Conservation (phyloP, 2,797 vertebrate genomes). For the Myioborus melanocephalus region DNA sequence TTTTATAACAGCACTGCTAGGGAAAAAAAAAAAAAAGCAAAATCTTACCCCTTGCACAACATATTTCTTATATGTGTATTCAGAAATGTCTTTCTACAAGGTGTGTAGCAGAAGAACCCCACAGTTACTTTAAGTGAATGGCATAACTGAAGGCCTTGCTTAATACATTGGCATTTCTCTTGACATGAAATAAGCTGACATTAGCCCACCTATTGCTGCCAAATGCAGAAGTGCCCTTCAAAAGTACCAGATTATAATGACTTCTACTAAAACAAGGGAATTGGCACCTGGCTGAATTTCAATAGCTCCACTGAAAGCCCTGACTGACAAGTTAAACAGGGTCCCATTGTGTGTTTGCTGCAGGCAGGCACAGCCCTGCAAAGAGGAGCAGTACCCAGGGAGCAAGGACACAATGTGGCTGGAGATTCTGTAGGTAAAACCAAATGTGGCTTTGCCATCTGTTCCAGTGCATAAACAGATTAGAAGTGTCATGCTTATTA, state of each 20-base stretch:
- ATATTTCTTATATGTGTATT: not conserved
- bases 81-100: not conserved
- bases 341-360: not conserved
- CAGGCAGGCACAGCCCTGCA: not conserved
- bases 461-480: conserved; percentile 24
- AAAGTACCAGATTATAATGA: not conserved
- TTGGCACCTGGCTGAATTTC: not conserved
- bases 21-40: not conserved
- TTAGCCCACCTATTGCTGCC: not conserved
- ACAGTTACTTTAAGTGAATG: not conserved
- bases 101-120: not conserved
- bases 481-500: not conserved
- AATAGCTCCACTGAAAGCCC: not conserved
- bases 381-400: not conserved
- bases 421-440: not conserved
- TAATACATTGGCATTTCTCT: not conserved
- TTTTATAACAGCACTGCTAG: not conserved
- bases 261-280: not conserved
- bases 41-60: not conserved
- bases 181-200: not conserved
- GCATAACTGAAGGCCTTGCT: not conserved
- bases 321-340: not conserved
- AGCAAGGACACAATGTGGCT: not conserved
- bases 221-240: conserved; percentile 12
- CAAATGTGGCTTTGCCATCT: not conserved